phyloP scores from a whole-genome alignment of 2,797 vertebrate genomes.

The Alfaro cultratus region DNA sequence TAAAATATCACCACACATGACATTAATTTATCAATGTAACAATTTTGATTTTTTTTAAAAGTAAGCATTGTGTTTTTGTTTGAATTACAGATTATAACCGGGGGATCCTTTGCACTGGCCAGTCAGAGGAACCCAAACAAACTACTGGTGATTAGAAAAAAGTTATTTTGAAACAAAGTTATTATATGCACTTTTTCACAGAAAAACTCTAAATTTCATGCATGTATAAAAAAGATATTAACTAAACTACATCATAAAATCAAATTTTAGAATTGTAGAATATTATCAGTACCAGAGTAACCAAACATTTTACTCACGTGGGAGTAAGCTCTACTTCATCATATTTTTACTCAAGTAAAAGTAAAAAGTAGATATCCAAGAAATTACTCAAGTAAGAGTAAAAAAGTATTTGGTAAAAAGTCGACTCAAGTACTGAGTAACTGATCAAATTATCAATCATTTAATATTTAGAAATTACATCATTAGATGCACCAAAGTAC shows the following conservation, averaged over 20 bases:
- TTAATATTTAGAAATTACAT: too few species aligned
- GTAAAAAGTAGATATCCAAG: too few species aligned
- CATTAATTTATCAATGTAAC: too few species aligned
- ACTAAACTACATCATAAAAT: neutral
- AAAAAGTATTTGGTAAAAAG: too few species aligned
- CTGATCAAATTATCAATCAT: too few species aligned
- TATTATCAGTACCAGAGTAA: neutral
- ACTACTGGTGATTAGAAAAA: conserved; percentile 53
- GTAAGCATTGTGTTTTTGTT: neutral
- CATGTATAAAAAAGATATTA: neutral
- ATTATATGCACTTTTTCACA: neutral
- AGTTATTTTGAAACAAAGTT: neutral
- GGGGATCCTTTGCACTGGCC: conserved; percentile 75
- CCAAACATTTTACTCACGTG: too few species aligned
- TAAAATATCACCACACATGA: neutral
- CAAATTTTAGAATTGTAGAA: neutral
- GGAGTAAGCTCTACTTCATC: too few species aligned
- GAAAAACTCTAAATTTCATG: neutral
- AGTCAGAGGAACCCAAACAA: conserved; percentile 69
- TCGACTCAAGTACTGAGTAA: too few species aligned
- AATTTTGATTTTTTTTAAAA: too few species aligned
- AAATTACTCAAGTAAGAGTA: too few species aligned
- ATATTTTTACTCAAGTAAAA: too few species aligned
- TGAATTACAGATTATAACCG: conserved; percentile 69
- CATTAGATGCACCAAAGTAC: too few species aligned